Percentiles rank a stretch among this genome's conserved stretches.
Evolutionary conservation across 2,888 invertebrate species (phyloP).

Genomic region (Drosophila pegasa): DNA sequence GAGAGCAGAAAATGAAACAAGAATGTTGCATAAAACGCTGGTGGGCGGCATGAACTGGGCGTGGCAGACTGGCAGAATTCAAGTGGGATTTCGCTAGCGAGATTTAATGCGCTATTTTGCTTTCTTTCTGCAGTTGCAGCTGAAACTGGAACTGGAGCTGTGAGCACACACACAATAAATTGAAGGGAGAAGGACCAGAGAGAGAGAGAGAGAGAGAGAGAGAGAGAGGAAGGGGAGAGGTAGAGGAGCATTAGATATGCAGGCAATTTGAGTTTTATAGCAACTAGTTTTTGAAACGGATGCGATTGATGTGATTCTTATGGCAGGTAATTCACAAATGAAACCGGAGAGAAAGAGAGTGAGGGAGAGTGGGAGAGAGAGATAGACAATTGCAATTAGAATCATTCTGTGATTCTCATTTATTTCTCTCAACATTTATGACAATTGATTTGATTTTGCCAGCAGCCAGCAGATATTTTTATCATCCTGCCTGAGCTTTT

Average conservation of each 20-base stretch:
- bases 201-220: background rate
- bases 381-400: constrained; percentile 4
- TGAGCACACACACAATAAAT: constrained; percentile 55
- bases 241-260: constrained; percentile 19
- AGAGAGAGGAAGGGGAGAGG: background rate
- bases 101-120: constrained; percentile 67
- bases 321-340: constrained; percentile 50
- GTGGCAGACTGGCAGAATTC: constrained; percentile 31
- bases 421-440: constrained; percentile 6
- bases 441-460: background rate
- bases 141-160: constrained; percentile 18
- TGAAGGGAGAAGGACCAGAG: constrained; percentile 20
- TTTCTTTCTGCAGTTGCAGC: constrained; percentile 16
- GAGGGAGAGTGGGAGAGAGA: background rate
- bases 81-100: constrained; percentile 55
- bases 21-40: constrained; percentile 13
- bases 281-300: constrained; percentile 75
- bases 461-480: background rate
- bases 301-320: constrained; percentile 78
- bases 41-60: constrained; percentile 22
- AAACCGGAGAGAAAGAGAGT: background rate
- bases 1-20: constrained; percentile 11
- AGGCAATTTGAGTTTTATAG: constrained; percentile 78
- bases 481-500: background rate
- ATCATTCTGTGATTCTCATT: background rate